Evolutionary conservation across 2,888 invertebrate genomes (phyloP).

Genomic region (Diploptera punctata): DNA sequence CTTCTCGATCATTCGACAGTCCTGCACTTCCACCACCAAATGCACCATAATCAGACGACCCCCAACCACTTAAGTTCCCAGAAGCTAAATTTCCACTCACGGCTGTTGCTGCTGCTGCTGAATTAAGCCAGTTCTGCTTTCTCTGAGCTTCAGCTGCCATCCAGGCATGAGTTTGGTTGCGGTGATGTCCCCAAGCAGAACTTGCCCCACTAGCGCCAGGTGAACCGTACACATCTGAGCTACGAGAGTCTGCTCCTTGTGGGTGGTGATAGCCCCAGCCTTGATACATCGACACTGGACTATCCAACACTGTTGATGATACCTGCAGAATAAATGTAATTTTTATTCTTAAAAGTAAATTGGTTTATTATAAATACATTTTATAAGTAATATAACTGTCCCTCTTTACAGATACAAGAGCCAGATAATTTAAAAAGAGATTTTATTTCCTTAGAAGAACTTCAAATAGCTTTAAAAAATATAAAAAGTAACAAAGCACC

Average conservation of each 20-base stretch:
- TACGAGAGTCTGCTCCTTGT: constrained; percentile 17
- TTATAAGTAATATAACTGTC: too few relatives aligned
- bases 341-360: too few relatives aligned
- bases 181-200: constrained; percentile 33
- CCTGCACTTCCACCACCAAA: constrained; percentile 13
- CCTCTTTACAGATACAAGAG: too few relatives aligned
- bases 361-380: too few relatives aligned
- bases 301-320: constrained; percentile 81
- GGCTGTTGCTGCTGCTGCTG: constrained; percentile 36
- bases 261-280: constrained; percentile 52
- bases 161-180: constrained; percentile 41
- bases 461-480: too few relatives aligned
- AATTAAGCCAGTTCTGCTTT: constrained; percentile 54
- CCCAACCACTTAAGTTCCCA: constrained; percentile 30
- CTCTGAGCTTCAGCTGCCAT: constrained; percentile 53
- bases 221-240: constrained; percentile 30
- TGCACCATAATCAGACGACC: constrained; percentile 29
- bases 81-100: constrained; percentile 41
- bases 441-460: too few relatives aligned
- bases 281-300: constrained; percentile 58
- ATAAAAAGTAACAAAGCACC: too few relatives aligned
- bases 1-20: constrained; percentile 28
- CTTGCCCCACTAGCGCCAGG: constrained; percentile 29
- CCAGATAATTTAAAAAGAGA: too few relatives aligned
- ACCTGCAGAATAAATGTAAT: too few relatives aligned